Conservation (phyloP, 1,140 invertebrate species). For the Grapholita molesta region DNA sequence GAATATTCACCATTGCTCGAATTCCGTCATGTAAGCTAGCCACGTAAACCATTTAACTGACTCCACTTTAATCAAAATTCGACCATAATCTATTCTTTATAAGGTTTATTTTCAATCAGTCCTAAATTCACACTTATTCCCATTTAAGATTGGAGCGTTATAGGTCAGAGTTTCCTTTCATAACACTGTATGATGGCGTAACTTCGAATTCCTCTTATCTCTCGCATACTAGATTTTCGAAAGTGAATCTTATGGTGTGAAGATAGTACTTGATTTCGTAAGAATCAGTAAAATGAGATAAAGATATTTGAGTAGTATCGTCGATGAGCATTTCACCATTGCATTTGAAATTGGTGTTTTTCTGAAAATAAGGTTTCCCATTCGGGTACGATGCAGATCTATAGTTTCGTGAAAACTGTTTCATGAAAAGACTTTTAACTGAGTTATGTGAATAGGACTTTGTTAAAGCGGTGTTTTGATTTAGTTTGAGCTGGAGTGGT, state of each 20-base stretch:
- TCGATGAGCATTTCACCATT: background rate
- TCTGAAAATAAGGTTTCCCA: background rate
- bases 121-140: background rate
- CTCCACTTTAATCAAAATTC: background rate
- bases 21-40: background rate
- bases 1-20: slow-evolving; percentile 3
- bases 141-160: background rate
- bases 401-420: background rate
- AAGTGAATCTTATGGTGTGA: background rate
- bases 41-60: background rate
- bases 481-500: background rate
- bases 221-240: background rate
- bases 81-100: background rate
- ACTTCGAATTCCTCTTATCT: background rate
- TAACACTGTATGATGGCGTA: background rate
- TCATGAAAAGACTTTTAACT: background rate
- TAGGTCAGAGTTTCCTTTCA: background rate
- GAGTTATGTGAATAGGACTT: background rate
- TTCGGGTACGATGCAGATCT: background rate
- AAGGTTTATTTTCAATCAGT: background rate
- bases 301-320: background rate
- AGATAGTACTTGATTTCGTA: background rate
- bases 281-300: background rate
- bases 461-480: background rate
- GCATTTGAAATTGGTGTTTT: slow-evolving; percentile 2